These are phyloP conservation scores for Ptychoptera albimana DNA, from an alignment of 2,888 invertebrate genomes.

Conservation along the genomic window DNA sequence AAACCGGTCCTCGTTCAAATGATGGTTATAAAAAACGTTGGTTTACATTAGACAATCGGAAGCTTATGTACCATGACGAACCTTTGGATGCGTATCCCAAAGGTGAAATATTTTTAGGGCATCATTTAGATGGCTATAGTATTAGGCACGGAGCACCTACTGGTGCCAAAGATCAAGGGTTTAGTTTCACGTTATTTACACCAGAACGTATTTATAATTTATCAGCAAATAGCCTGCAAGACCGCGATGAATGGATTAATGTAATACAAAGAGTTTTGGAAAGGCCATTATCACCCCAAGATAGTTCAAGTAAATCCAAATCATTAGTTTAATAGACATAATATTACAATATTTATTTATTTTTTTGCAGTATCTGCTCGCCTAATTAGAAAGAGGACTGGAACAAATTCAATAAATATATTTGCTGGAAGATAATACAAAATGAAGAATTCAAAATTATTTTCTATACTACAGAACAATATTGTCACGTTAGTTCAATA, in stretches of 20 bases:
- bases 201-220: constrained; percentile 62
- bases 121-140: constrained; percentile 50
- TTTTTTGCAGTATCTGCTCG: constrained; percentile 45
- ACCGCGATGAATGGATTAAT: constrained; percentile 65
- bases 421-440: constrained; percentile 53
- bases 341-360: constrained; percentile 5
- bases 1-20: constrained; percentile 67
- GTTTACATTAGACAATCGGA: constrained; percentile 78
- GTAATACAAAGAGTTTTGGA: constrained; percentile 59
- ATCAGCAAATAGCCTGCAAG: constrained; percentile 59
- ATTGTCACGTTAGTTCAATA: too few relatives aligned
- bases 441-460: background rate
- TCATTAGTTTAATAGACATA: background rate
- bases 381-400: constrained; percentile 52
- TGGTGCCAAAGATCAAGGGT: constrained; percentile 59
- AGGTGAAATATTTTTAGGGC: constrained; percentile 77
- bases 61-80: constrained; percentile 86
- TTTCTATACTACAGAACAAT: too few relatives aligned
- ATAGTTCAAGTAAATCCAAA: constrained; percentile 41
- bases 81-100: constrained; percentile 77
- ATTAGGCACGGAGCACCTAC: constrained; percentile 50
- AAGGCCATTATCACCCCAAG: constrained; percentile 61
- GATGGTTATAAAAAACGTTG: constrained; percentile 74
- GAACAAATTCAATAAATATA: constrained; percentile 58
- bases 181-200: constrained; percentile 67